Evolutionary conservation across 2,113 vertebrate genomes (phyloP).

Genomic region (Megaptera novaeangliae): DNA sequence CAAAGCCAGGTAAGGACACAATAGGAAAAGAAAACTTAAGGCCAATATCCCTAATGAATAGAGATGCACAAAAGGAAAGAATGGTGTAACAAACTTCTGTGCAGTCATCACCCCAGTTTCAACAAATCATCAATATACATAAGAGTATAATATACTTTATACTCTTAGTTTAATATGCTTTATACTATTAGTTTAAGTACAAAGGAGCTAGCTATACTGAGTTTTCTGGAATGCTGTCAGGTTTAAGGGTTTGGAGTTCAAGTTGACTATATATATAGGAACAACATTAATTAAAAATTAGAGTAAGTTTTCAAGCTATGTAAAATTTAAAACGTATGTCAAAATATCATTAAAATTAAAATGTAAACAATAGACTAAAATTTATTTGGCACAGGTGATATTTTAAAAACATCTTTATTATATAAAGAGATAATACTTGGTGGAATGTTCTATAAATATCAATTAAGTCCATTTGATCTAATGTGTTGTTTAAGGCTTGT

Average conservation of each 20-base stretch:
- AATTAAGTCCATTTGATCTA: background rate
- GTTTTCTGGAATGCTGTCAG: background rate
- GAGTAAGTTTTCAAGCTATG: background rate
- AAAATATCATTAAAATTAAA: constrained; percentile 17
- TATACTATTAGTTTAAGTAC: background rate
- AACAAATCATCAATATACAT: background rate
- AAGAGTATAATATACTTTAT: background rate
- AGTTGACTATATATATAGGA: background rate
- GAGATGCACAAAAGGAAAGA: background rate
- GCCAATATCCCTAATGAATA: background rate
- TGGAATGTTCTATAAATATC: background rate
- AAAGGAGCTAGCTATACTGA: background rate
- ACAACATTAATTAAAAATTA: background rate
- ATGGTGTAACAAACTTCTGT: background rate
- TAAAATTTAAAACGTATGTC: background rate
- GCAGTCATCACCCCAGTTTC: background rate
- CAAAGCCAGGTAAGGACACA: background rate
- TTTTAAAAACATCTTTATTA: background rate
- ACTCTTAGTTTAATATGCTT: background rate
- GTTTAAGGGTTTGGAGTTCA: background rate
- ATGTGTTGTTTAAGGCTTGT: background rate
- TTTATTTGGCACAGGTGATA: background rate
- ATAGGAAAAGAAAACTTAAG: background rate
- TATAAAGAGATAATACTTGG: background rate
- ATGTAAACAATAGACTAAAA: background rate